Conservation (phyloP, 2,888 invertebrate species). For the Chrysolina oricalcia region DNA sequence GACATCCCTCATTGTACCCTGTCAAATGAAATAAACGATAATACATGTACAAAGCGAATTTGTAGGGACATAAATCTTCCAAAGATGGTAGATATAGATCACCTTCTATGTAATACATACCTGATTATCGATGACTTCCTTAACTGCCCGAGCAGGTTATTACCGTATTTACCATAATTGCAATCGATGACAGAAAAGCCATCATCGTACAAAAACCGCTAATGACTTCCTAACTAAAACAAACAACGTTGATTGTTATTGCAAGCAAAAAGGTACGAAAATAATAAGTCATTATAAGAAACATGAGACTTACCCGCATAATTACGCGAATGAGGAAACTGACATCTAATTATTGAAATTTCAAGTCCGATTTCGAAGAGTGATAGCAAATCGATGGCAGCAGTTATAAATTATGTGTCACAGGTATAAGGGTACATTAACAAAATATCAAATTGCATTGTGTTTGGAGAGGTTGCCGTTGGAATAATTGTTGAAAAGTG, state of each 20-base stretch:
- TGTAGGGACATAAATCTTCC: neutral
- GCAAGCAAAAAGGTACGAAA: slow-evolving; percentile 9
- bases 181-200: slow-evolving; percentile 5
- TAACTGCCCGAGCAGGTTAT: neutral
- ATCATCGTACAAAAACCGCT: neutral
- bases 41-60: neutral
- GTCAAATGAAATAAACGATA: neutral
- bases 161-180: slow-evolving; percentile 8
- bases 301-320: slow-evolving; percentile 19
- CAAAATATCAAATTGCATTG: slow-evolving; percentile 11
- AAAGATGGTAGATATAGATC: neutral
- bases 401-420: slow-evolving; percentile 34
- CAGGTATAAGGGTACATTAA: slow-evolving; percentile 36
- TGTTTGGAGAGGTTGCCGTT: neutral
- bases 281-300: slow-evolving; percentile 16
- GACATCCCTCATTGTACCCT: too few relatives aligned
- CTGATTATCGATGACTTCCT: neutral
- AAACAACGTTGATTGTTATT: slow-evolving; percentile 21
- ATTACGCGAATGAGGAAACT: neutral
- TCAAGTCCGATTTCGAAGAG: slow-evolving; percentile 27
- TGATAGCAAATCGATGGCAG: slow-evolving; percentile 33
- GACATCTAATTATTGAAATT: slow-evolving; percentile 33
- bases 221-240: slow-evolving; percentile 21
- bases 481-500: neutral
- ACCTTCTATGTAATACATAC: neutral